Conservation (phyloP, 2,888 invertebrate genomes). For the Hydrotaea cyrtoneurina region DNA sequence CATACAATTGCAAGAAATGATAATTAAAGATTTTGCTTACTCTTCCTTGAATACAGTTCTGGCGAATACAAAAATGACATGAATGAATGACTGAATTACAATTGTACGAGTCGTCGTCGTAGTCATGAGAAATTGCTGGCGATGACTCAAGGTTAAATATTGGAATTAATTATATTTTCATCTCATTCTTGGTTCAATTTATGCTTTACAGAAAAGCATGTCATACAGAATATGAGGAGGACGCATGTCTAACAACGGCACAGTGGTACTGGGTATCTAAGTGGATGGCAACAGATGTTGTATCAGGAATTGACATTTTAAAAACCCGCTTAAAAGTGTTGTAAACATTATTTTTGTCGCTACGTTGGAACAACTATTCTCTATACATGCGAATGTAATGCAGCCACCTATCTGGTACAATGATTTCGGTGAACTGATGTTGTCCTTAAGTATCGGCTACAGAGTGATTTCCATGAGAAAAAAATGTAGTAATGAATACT, state of each 20-base stretch:
- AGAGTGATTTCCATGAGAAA: too few species aligned
- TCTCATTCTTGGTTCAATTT: constrained; percentile 23
- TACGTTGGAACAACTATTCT: too few species aligned
- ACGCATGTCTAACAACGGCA: constrained; percentile 42
- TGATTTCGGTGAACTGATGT: too few species aligned
- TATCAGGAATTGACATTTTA: too few species aligned
- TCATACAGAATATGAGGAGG: constrained; percentile 26
- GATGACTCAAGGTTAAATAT: constrained; percentile 51
- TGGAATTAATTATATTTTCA: constrained; percentile 37
- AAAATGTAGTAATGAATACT: too few species aligned
- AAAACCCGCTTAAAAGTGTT: too few species aligned
- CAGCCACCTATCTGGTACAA: too few species aligned
- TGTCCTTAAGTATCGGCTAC: too few species aligned
- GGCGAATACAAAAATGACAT: not conserved
- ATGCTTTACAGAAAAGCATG: constrained; percentile 52
- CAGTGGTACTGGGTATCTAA: too few species aligned
- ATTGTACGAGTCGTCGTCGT: not conserved
- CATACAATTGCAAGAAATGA: not conserved
- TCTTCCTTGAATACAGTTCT: not conserved
- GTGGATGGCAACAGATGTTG: too few species aligned
- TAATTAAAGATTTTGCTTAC: not conserved
- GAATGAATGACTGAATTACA: not conserved
- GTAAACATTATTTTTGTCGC: too few species aligned
- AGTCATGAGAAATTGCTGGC: constrained; percentile 31
- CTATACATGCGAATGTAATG: too few species aligned